Evolutionary conservation across 2,797 vertebrate species (phyloP).

Genomic region (Hapalemur alaotrensis): DNA sequence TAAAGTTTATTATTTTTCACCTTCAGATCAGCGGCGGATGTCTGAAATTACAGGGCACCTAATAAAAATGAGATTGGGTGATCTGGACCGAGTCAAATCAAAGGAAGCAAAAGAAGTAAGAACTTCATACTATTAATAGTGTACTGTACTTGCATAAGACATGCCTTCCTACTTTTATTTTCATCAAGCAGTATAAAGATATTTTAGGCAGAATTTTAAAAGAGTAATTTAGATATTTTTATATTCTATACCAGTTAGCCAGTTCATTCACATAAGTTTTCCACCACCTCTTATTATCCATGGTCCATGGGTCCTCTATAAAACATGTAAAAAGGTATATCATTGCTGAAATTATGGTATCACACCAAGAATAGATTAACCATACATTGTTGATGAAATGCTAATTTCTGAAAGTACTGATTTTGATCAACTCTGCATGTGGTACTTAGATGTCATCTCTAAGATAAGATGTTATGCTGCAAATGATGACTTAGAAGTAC

Average conservation of each 20-base stretch:
- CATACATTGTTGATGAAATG: background rate
- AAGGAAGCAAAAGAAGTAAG: constrained; percentile 95
- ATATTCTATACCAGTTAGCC: background rate
- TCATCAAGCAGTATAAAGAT: background rate
- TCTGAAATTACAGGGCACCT: constrained; percentile 95
- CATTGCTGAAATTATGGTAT: background rate
- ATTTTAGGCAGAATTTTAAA: constrained; percentile 40
- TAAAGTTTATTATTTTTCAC: constrained; percentile 47
- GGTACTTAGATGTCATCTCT: background rate
- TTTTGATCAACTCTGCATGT: background rate
- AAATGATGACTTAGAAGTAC: background rate
- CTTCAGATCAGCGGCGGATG: constrained; percentile 96
- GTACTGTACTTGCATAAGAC: background rate
- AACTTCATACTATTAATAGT: background rate
- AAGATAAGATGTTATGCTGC: background rate
- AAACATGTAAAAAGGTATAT: background rate
- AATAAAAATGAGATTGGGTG: constrained; percentile 96
- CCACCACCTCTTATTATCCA: background rate
- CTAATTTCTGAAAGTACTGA: background rate
- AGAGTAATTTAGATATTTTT: background rate
- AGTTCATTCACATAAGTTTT: constrained; percentile 7
- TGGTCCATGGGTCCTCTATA: background rate
- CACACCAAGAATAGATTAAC: background rate
- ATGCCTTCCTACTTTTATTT: constrained; percentile 38
- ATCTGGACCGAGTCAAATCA: constrained; percentile 90